These are phyloP conservation scores for Ovibos moschatus DNA, from an alignment of 2,113 vertebrate genomes.

Conservation along the genomic window DNA sequence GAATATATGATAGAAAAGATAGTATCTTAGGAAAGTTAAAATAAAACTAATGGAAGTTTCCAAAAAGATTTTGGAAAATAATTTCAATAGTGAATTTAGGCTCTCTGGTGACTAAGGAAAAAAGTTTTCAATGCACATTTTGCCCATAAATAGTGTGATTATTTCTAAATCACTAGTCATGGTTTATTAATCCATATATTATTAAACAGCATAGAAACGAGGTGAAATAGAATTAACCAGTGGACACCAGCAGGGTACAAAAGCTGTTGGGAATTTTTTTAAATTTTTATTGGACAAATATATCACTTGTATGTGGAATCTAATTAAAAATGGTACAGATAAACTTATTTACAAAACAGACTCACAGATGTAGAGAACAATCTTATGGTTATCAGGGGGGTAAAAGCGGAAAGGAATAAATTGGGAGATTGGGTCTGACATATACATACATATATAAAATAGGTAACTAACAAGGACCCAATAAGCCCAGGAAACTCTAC, in stretches of 20 bases:
- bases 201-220: background rate
- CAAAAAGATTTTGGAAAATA: background rate
- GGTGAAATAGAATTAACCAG: background rate
- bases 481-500: background rate
- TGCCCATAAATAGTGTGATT: background rate
- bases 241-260: background rate
- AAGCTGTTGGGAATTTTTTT: background rate
- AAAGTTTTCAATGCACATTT: background rate
- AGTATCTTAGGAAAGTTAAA: constrained; percentile 12
- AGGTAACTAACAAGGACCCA: background rate
- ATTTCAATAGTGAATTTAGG: background rate
- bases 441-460: background rate
- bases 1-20: background rate
- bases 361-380: background rate
- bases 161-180: background rate
- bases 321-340: background rate
- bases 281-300: background rate
- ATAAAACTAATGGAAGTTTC: background rate
- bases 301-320: background rate
- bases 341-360: background rate
- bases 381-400: background rate
- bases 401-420: background rate
- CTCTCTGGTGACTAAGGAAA: background rate
- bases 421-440: background rate
- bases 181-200: background rate